A percentile compares a stretch with the other conserved stretches of the same genome.
Conservation (phyloP, 2,113 vertebrate genomes). For the Pluvianellus socialis region DNA sequence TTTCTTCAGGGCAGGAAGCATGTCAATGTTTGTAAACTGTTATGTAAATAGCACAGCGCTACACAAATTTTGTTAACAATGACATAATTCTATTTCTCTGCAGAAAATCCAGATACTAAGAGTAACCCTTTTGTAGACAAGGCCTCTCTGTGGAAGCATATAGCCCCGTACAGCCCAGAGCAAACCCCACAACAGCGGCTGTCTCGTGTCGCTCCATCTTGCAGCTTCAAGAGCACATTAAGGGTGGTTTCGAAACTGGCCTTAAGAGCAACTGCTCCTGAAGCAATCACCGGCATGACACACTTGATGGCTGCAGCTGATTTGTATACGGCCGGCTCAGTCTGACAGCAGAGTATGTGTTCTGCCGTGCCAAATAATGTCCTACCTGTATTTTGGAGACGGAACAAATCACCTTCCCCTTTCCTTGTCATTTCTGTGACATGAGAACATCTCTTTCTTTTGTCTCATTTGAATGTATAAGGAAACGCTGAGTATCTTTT, state of each 20-base stretch:
- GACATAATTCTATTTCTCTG: neutral
- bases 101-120: neutral
- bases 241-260: neutral
- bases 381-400: neutral
- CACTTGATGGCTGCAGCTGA: neutral
- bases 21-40: slow-evolving; percentile 8
- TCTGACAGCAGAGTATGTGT: neutral
- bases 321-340: neutral
- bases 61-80: slow-evolving; percentile 17
- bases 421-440: neutral
- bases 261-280: neutral
- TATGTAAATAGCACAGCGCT: neutral
- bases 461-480: neutral
- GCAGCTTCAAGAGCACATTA: neutral
- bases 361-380: neutral
- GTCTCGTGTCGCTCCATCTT: neutral
- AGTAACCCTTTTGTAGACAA: neutral
- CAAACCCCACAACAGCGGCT: neutral
- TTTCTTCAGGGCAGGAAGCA: slow-evolving; percentile 29
- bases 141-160: neutral
- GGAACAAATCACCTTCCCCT: neutral
- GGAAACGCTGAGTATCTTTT: neutral
- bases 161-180: neutral
- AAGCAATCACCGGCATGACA: neutral
- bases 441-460: neutral